Percentiles rank a stretch among this genome's conserved stretches.
Conservation (phyloP, 2,888 invertebrate species). For the Andricus quercusramuli region DNA sequence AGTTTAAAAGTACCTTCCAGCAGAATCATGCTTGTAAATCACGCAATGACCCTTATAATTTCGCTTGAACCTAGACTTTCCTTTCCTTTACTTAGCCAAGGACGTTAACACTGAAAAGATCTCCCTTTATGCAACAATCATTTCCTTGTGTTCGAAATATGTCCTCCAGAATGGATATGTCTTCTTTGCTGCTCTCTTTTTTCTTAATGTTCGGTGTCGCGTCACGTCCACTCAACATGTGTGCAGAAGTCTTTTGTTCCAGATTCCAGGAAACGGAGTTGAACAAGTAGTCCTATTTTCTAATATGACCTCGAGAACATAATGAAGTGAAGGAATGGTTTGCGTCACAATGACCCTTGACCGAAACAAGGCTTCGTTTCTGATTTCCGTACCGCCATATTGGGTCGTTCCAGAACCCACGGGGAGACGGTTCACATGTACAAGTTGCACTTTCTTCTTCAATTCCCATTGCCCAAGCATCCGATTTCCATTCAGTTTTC, state of each 20-base stretch:
- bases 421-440: background rate
- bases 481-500: conserved; percentile 12
- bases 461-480: background rate
- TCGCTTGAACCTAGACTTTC: too few species aligned
- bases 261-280: background rate
- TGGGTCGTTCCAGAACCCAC: background rate
- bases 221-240: background rate
- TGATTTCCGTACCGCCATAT: background rate
- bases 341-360: background rate
- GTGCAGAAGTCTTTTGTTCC: conserved; percentile 1
- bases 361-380: background rate
- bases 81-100: background rate
- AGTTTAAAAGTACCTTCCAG: too few species aligned
- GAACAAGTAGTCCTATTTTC: background rate
- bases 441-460: background rate
- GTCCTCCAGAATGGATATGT: background rate
- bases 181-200: background rate
- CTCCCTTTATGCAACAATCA: background rate
- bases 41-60: too few species aligned
- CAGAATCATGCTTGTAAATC: too few species aligned
- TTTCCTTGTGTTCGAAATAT: background rate
- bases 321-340: background rate
- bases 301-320: background rate
- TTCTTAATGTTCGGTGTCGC: background rate
- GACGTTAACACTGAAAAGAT: background rate